phyloP scores from a whole-genome alignment of 2,888 invertebrate species.

The Sussaba pulchella region DNA sequence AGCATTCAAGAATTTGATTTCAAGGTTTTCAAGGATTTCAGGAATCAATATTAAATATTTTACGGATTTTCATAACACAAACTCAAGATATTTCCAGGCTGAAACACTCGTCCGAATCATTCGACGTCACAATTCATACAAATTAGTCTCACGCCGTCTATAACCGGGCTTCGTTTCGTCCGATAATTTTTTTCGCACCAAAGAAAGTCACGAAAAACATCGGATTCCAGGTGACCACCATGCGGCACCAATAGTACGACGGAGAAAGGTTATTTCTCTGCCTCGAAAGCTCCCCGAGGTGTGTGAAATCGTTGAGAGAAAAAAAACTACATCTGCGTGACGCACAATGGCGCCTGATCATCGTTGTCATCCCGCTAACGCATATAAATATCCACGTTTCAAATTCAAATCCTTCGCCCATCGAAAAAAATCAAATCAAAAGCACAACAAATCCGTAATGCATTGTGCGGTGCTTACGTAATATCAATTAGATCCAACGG shows the following conservation, averaged over 20 bases:
- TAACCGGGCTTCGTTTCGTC: not conserved
- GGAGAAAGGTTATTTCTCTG: slow-evolving; percentile 60
- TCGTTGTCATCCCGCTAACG: slow-evolving; percentile 20
- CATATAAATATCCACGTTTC: not conserved
- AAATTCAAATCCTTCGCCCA: not conserved
- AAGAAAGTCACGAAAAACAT: slow-evolving; percentile 44
- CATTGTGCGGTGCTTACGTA: not conserved
- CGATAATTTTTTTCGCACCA: not conserved
- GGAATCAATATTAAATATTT: slow-evolving; percentile 7
- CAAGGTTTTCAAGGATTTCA: not conserved
- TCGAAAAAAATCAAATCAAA: no score
- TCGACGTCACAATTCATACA: slow-evolving; percentile 39
- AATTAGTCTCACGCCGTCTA: slow-evolving; percentile 4
- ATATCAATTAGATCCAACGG: not conserved
- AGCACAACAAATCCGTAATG: no score
- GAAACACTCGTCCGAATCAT: slow-evolving; percentile 39
- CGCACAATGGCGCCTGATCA: not conserved
- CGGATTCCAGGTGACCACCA: slow-evolving; percentile 18
- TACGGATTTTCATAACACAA: not conserved
- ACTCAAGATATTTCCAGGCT: no score
- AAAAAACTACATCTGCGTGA: slow-evolving; percentile 3
- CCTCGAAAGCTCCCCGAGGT: slow-evolving; percentile 11
- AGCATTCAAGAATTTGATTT: no score
- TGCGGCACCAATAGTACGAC: not conserved
- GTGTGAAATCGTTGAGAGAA: not conserved